phyloP scores from a whole-genome alignment of 2,797 vertebrate species.

The Sus cebifrons region DNA sequence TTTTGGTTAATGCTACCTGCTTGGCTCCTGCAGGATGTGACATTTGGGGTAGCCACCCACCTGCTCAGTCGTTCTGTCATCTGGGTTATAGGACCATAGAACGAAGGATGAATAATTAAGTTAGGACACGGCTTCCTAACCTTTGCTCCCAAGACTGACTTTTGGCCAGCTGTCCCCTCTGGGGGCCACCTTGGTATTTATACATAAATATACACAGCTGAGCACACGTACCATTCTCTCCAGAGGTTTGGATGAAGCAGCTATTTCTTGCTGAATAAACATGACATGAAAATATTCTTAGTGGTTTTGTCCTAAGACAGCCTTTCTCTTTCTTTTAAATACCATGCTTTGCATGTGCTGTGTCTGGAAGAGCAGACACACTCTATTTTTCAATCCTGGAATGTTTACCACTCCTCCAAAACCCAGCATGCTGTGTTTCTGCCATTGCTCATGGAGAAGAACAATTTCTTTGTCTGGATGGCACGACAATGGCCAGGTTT shows the following conservation, averaged over 20 bases:
- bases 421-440: slow-evolving; percentile 28
- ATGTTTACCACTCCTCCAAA: slow-evolving; percentile 57
- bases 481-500: slow-evolving; percentile 64
- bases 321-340: slow-evolving; percentile 64
- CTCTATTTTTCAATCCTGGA: slow-evolving; percentile 31
- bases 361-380: slow-evolving; percentile 20
- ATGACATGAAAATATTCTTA: slow-evolving; percentile 49
- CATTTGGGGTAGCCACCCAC: not conserved
- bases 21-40: not conserved
- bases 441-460: slow-evolving; percentile 39
- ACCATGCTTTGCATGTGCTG: slow-evolving; percentile 44
- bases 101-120: not conserved
- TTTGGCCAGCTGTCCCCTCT: not conserved
- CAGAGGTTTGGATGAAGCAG: not conserved
- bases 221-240: not conserved
- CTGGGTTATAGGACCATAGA: not conserved
- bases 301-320: slow-evolving; percentile 30
- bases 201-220: not conserved
- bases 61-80: not conserved
- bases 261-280: slow-evolving; percentile 61
- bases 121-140: not conserved
- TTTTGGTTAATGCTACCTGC: not conserved
- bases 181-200: not conserved
- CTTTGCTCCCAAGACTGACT: not conserved
- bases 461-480: slow-evolving; percentile 48